Conservation (phyloP, 2,888 invertebrate species). For the Ischnura elegans region DNA sequence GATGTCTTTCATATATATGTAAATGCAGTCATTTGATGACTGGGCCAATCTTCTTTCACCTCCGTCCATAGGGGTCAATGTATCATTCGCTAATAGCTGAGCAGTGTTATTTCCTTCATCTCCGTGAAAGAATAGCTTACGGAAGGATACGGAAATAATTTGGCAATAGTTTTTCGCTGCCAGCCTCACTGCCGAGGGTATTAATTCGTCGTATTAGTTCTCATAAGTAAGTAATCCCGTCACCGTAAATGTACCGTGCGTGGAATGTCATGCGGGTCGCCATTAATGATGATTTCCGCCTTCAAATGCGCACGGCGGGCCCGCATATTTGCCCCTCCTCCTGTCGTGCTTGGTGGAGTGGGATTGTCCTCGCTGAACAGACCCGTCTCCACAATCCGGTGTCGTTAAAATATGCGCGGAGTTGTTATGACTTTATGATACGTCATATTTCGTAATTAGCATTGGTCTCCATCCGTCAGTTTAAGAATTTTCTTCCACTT, state of each 20-base stretch:
- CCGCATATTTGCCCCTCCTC: neutral
- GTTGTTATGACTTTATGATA: too few relatives aligned
- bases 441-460: too few relatives aligned
- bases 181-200: neutral
- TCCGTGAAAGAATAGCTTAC: neutral
- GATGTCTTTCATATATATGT: neutral
- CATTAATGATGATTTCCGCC: neutral
- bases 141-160: neutral
- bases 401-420: neutral
- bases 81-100: neutral
- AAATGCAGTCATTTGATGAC: neutral
- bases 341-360: neutral
- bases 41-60: neutral
- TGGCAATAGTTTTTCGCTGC: neutral
- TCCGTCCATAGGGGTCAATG: neutral
- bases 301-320: neutral
- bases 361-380: neutral
- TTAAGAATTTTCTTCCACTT: too few relatives aligned
- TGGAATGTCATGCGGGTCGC: conserved; percentile 2
- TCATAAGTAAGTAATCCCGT: neutral
- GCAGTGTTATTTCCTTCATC: neutral
- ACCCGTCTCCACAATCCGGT: neutral
- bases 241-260: neutral
- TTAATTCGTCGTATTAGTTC: neutral
- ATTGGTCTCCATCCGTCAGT: too few relatives aligned